Percentiles rank a stretch among this genome's conserved stretches.
Evolutionary conservation across 2,888 invertebrate species (phyloP).

Genomic region (Tromatobia lineatoria): DNA sequence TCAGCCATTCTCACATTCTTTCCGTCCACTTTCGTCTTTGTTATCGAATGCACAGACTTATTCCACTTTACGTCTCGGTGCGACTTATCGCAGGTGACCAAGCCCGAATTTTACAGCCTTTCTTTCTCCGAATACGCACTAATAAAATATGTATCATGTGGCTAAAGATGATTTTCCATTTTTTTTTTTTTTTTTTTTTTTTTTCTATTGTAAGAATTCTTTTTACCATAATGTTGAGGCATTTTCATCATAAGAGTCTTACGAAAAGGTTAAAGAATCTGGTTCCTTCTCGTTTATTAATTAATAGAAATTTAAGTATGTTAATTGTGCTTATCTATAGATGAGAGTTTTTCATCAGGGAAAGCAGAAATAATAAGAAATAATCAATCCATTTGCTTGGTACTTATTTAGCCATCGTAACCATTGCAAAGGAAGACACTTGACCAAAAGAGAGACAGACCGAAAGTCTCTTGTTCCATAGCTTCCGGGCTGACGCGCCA

Average conservation of each 20-base stretch:
- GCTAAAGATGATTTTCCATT: not conserved
- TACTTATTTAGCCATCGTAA: not conserved
- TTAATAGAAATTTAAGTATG: not conserved
- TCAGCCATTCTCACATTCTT: conserved; percentile 12
- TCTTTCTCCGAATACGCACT: not conserved
- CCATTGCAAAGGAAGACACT: too few relatives aligned
- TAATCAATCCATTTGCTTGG: not conserved
- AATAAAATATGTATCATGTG: not conserved
- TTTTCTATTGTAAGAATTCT: too few relatives aligned
- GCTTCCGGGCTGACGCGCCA: conserved; percentile 53
- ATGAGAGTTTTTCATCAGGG: not conserved
- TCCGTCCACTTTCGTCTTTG: conserved; percentile 16
- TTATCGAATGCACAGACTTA: conserved; percentile 22
- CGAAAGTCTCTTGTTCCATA: conserved; percentile 32
- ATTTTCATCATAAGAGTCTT: too few relatives aligned
- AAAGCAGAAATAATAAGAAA: too few relatives aligned
- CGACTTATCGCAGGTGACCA: conserved; percentile 49
- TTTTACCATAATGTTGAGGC: too few relatives aligned
- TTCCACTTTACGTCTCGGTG: conserved; percentile 38
- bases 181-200: not conserved
- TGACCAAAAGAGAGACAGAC: too few relatives aligned
- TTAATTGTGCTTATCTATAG: not conserved
- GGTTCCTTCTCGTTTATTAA: too few relatives aligned
- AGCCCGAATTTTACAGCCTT: conserved; percentile 8
- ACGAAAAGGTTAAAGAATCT: too few relatives aligned